Evolutionary conservation across 2,113 vertebrate genomes (phyloP), one percentile per base, ranked within the genome.

Genomic region (Bungarus multicinctus): DNA sequence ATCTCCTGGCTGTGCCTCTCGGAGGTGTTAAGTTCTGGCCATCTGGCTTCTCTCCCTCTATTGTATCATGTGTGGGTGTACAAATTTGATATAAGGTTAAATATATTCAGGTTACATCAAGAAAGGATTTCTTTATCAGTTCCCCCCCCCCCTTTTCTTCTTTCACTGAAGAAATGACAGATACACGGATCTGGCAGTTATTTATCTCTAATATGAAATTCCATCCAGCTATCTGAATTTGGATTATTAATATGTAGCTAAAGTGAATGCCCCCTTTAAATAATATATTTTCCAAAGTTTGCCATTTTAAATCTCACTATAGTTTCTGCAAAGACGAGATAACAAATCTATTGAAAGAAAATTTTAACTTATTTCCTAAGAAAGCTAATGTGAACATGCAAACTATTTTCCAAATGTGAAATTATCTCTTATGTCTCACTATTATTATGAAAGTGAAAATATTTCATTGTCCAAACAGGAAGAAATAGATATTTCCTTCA

Each of bases 191-290:
- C n/a, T n/a, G n/a, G n/a, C n/a, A n/a, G n/a, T n/a, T 55, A 74
- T 53, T 94, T 64, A 58, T 60, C 22, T 47, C 34, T 90, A 74
- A 5, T 91, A 39, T 87, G 53, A 90, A 94, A 30, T 91, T 89
- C 12, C 85, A 1, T 39, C 94, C 30, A 81, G 3, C 16, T 45
- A 90, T 52, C 39, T 69, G 18, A 45, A 47, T 89, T 92, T 53
- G 14, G 0, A 0, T 86, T 30, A 20, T 81, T 92, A 81, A 39
- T 92, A n/a, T 30, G 57, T 88, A 47, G 88, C 92, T 14, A 93
- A 52, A 5, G 57, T 50, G 10, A 81, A 22, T 94, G 53, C 53
- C 50, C 3, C 39, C 52, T 47, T 45, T 27, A 92, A 60, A 22
- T 4, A 25, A 14, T 27, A 5, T 18, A 10, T 47, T 88, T 88